These are phyloP conservation scores for Sepioteuthis lessoniana DNA, from an alignment of 2,888 invertebrate species.

Conservation along the genomic window DNA sequence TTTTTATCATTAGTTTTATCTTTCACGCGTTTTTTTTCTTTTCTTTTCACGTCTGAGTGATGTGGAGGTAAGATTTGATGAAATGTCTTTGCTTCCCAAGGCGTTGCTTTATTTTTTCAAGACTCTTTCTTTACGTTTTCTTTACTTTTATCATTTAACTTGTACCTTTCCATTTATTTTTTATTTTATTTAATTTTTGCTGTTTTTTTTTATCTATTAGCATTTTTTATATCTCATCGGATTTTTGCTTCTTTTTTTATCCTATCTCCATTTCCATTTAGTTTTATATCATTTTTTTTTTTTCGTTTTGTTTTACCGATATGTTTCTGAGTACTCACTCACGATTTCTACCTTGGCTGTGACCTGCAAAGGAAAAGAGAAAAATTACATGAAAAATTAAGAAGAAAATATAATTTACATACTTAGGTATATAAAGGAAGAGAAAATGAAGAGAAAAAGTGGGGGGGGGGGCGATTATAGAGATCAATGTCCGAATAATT, in stretches of 20 bases:
- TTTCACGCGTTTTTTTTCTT: background rate
- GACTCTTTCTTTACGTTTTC: background rate
- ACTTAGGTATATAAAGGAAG: too few relatives aligned
- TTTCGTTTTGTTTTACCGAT: background rate
- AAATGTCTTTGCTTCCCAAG: conserved; percentile 12
- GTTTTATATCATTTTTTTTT: background rate
- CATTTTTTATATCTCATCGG: background rate
- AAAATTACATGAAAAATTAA: background rate
- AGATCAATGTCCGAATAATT: too few relatives aligned
- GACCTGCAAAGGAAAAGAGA: background rate
- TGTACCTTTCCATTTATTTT: background rate
- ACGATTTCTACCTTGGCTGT: background rate
- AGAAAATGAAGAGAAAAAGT: too few relatives aligned
- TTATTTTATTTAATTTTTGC: background rate
- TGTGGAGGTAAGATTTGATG: background rate
- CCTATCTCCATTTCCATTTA: background rate
- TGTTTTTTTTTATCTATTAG: background rate
- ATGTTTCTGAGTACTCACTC: background rate
- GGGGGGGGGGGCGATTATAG: too few relatives aligned
- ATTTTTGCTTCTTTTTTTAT: background rate
- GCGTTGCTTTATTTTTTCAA: background rate
- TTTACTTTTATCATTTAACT: background rate
- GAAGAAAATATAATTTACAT: too few relatives aligned
- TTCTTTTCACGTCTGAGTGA: background rate
- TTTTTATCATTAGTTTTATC: background rate